Conservation (phyloP, 2,113 vertebrate species). For the Neotoma lepida region DNA sequence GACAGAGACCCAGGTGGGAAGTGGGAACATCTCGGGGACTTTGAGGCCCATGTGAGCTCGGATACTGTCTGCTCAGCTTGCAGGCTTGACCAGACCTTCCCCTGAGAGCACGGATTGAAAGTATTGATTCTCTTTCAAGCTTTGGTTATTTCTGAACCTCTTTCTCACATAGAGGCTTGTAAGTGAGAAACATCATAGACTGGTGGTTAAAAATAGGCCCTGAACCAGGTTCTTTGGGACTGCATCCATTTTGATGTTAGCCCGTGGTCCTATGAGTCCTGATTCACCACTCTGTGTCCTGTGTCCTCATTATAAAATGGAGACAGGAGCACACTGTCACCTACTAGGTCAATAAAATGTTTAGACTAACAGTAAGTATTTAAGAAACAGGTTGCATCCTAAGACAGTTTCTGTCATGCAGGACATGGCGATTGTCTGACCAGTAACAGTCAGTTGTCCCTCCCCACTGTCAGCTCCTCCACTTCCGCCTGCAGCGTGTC, state of each 20-base stretch:
- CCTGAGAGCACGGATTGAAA: too few species aligned
- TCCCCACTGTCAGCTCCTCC: rapidly evolving
- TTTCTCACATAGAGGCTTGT: background rate
- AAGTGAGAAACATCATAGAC: background rate
- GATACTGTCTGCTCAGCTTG: background rate
- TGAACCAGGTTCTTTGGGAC: background rate
- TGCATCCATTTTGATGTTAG: background rate
- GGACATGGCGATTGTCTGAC: background rate
- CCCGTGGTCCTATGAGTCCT: background rate
- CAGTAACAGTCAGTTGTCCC: background rate
- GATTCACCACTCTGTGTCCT: background rate
- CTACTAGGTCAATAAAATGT: background rate
- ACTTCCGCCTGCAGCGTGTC: background rate
- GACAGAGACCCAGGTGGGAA: background rate
- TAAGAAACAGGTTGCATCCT: too few species aligned
- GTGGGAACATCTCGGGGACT: rapidly evolving
- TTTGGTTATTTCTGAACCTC: background rate
- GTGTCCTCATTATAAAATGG: background rate
- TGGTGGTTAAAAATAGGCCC: background rate
- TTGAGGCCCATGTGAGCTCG: rapidly evolving
- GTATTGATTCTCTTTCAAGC: background rate
- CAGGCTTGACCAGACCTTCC: too few species aligned
- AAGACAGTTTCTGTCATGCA: background rate
- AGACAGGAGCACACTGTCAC: background rate
- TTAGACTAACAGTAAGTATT: background rate